Evolutionary conservation across 2,113 vertebrate species (phyloP), one percentile per base, ranked within the genome.

Genomic region (Phodopus roborovskii): DNA sequence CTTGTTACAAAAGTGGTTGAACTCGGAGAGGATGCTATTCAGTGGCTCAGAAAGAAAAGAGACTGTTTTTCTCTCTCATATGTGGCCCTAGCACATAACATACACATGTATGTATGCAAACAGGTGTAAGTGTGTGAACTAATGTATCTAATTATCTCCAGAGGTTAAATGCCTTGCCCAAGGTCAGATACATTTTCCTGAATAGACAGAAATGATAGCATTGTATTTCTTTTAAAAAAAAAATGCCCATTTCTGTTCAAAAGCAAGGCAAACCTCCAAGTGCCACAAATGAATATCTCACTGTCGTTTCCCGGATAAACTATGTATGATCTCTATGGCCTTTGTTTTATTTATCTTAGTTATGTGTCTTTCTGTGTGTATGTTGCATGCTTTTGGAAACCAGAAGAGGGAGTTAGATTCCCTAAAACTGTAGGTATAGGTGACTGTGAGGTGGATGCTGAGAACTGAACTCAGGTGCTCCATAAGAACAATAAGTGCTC

Each of bases 221-320:
- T 39, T 24, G 19, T 62, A 74, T 26, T 60, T 42, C 87, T 91
- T 16, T 70, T 48, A 84, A 91, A 93, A 42, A 56, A 84, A 91
- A 93, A 42, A 73, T 45, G 33, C 15, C 24, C 42, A 88, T 74
- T 95, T 94, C 28, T 60, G 62, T 48, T 78, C 53, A 86, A 92
- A 70, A 78, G 33, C 62, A 90, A 73, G 56, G 13, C 5, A 73
- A 62, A 20, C 66, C 9, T 70, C 60, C 26, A 78, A 26, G 26
- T 87, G 79, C 39, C 90, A n/a, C 60, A 39, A 30, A 30, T 82
- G 42, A 83, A 20, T 20, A 74, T 20, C 56, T 82, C 24, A 82
- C 48, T 66, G 0, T 45, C n/a, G 36, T 30, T 60, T 70, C 66
- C 36, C 60, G 71, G 36, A 33, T 68, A 33, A 39, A 12, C 78